Base-by-base conservation (phyloP, 2,888 invertebrate genomes). In the Ametastegia equiseti region DNA sequence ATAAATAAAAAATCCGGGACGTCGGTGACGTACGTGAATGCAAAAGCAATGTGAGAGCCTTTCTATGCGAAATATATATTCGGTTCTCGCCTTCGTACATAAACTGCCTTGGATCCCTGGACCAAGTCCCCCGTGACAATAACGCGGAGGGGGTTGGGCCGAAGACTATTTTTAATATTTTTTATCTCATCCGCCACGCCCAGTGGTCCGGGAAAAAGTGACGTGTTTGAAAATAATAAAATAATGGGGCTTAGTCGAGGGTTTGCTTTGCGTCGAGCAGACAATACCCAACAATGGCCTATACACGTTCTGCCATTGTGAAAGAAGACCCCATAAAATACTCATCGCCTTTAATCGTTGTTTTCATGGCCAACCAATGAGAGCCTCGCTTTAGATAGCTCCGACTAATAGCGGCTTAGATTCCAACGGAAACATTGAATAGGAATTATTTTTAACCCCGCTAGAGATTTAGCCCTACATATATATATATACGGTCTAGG, bases 331-430 rank as follows among this genome's bases (percentile, higher is more conserved):
- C 91, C 87, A 91, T 91, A 90, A 91, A 91, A 91, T 91, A 89
- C 91, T 91, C 91, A 90, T 91, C 90, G 91, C 85, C 86, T 89
- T 91, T 91, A 90, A 90, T 91, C 90, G 90, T 88, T 90, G 90
- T 90, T 91, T 89, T 90, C 88, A 82, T 87, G 88, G 86, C 85
- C 87, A 85, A 85, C 89, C 90, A 89, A 91, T 89, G 87, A 87
- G 86, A 88, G 85, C 83, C 81, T 84, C 69, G 82, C 80, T 73
- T 50, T 80, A 65, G 82, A 83, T 80, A 81, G 81, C 83, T 83
- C 57, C 81, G 85, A 81, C 88, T 89, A 89, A 89, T 88, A 89
- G 88, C 86, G 86, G 85, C 85, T 85, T 86, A 86, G 86, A 88
- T 82, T 86, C 86, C 87, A 88, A 87, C 89, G 88, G 90, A 88